phyloP scores from a whole-genome alignment of 1,140 invertebrate species.

The Sycophila sp. region DNA sequence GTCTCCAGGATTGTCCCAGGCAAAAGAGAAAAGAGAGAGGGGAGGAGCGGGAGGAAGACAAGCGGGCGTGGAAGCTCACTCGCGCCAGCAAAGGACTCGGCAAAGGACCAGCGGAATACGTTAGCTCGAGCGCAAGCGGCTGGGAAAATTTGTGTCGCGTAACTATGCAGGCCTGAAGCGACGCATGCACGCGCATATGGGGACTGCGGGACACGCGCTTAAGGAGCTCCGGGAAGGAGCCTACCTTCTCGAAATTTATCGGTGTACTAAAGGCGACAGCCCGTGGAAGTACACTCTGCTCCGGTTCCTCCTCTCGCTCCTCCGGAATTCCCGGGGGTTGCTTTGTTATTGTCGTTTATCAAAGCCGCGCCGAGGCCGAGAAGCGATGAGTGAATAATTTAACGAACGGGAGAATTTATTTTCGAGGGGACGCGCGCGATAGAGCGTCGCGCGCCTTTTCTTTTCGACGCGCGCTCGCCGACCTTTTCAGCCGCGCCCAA shows the following conservation, averaged over 20 bases:
- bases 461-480: not conserved
- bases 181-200: not conserved
- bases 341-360: slow-evolving; percentile 18
- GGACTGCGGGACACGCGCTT: not conserved
- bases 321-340: not conserved
- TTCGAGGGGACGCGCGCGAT: no score
- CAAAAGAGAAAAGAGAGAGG: not conserved
- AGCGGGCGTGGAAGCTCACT: not conserved
- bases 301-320: not conserved
- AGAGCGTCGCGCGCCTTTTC: no score
- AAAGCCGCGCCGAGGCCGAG: not conserved
- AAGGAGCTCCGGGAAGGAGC: not conserved
- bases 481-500: no score
- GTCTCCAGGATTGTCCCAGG: no score
- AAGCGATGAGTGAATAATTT: slow-evolving; percentile 23
- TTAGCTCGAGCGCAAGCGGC: slow-evolving; percentile 28
- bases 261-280: slow-evolving; percentile 45
- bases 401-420: not conserved
- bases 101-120: slow-evolving; percentile 43
- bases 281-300: slow-evolving; percentile 29
- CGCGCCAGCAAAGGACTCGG: not conserved
- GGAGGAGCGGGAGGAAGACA: not conserved
- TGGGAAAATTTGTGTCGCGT: slow-evolving; percentile 47
- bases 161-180: slow-evolving; percentile 6
- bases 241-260: slow-evolving; percentile 43